Evolutionary conservation across 1,140 invertebrate species (phyloP), one percentile per base, ranked within the genome.

Genomic region (Oryctes rhinoceros): DNA sequence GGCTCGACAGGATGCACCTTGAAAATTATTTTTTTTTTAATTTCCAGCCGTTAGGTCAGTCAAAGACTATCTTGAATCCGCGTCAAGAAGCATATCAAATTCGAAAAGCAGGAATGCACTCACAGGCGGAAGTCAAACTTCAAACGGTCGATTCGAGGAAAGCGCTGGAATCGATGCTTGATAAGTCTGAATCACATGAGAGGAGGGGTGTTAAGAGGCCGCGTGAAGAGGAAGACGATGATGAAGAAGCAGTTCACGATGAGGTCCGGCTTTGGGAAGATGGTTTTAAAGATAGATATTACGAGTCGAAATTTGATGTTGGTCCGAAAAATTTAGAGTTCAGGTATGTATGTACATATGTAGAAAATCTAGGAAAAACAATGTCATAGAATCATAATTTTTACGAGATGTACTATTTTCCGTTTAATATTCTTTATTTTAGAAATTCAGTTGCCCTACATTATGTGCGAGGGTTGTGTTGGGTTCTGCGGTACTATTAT

Each of bases 401-500:
- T 2, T 30, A 2, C 24, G 2, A 30, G 2, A 30, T n/a, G n/a
- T n/a, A n/a, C n/a, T n/a, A n/a, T 30, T 30, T 30, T 30, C 24
- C 0, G 0, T 30, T 30, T 30, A 1, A 30, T 30, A 30, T 30
- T 30, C 24, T 30, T 30, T 2, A 30, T 84, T 85, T 79, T 65
- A 92, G 96, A 84, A 93, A 96, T 84, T 94, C 93, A 84, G 96
- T 99, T 9, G 97, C 96, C 7, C 90, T 95, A 77, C 96, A 99
- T 87, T 99, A 99, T 89, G 96, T 98, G 0, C 91, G 93, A 67
- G 99, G 99, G 0, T 89, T 99, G 10, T 99, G 97, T 89, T 99
- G 99, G 99, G 98, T 99, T 7, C 89, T 99, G 15, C 92, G 94
- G 80, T 99, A 99, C 89, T 99, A 99, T 89, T 99, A 99, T 90